Conservation (phyloP, 2,888 invertebrate genomes). For the Melikaiella ostensackeni region DNA sequence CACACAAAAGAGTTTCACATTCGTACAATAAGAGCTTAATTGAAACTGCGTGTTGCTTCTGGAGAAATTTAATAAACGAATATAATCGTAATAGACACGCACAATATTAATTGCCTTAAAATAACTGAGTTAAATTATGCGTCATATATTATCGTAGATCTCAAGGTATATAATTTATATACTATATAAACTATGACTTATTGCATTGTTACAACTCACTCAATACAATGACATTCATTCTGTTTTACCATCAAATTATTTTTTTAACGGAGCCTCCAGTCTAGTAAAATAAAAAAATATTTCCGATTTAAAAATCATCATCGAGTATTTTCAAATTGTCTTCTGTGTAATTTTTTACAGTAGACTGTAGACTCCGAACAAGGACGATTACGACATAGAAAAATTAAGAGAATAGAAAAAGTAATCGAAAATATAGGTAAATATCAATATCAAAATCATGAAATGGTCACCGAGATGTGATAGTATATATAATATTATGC, state of each 20-base stretch:
- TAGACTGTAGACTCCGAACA: slow-evolving; percentile 3
- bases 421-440: slow-evolving; percentile 2
- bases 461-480: slow-evolving; percentile 20
- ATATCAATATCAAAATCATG: slow-evolving; percentile 29
- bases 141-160: slow-evolving; percentile 38
- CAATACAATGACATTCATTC: slow-evolving; percentile 36
- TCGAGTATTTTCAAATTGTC: too few relatives aligned
- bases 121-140: slow-evolving; percentile 22
- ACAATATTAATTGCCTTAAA: slow-evolving; percentile 32
- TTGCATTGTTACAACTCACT: slow-evolving; percentile 24
- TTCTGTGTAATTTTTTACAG: too few relatives aligned
- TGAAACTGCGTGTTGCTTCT: not conserved
- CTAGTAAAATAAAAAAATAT: not conserved
- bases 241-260: slow-evolving; percentile 19
- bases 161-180: slow-evolving; percentile 25
- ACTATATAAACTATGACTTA: slow-evolving; percentile 33
- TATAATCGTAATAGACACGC: slow-evolving; percentile 12
- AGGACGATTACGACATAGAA: slow-evolving; percentile 29
- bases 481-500: slow-evolving; percentile 30
- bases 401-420: slow-evolving; percentile 15
- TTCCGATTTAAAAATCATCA: not conserved
- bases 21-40: slow-evolving; percentile 15
- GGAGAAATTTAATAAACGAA: not conserved
- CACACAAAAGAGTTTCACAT: slow-evolving; percentile 1
- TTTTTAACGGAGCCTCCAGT: slow-evolving; percentile 20